Evolutionary conservation across 2,797 vertebrate species (phyloP).

Genomic region (Pangasius djambal): DNA sequence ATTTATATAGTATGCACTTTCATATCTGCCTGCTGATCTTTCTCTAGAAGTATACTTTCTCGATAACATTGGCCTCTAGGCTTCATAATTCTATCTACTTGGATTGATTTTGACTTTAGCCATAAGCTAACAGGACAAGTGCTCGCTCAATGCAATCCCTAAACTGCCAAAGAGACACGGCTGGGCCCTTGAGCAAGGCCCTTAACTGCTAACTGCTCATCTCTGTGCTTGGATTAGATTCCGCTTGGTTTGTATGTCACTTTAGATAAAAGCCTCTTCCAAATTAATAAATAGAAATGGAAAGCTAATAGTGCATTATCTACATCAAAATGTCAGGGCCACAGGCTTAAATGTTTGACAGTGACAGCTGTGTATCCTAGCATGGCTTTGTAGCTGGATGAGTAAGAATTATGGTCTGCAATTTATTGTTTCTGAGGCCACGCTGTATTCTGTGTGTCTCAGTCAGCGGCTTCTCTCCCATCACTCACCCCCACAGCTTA

Average conservation of each 20-base stretch:
- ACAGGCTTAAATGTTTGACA: background rate
- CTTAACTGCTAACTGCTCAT: constrained; percentile 1
- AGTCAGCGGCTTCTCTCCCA: background rate
- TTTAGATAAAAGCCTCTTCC: constrained; percentile 9
- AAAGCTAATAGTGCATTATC: background rate
- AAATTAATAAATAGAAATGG: background rate
- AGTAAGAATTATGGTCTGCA: background rate
- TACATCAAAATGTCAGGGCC: constrained; percentile 10
- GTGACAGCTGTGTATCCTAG: background rate
- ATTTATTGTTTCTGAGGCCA: background rate
- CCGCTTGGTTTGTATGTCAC: constrained; percentile 8
- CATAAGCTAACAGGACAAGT: background rate
- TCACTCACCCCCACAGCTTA: background rate
- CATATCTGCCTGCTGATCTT: background rate
- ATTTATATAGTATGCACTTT: background rate
- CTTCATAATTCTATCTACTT: background rate
- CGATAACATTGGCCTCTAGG: background rate
- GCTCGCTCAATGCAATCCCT: background rate
- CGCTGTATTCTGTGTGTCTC: background rate
- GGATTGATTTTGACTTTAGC: background rate
- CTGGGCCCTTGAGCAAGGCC: constrained; percentile 8
- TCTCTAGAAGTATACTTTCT: background rate
- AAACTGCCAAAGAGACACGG: background rate
- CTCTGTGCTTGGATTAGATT: background rate
- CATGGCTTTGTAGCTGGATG: background rate